These are phyloP conservation scores for Plectropomus leopardus DNA, from an alignment of 2,113 vertebrate genomes.

Conservation along the genomic window DNA sequence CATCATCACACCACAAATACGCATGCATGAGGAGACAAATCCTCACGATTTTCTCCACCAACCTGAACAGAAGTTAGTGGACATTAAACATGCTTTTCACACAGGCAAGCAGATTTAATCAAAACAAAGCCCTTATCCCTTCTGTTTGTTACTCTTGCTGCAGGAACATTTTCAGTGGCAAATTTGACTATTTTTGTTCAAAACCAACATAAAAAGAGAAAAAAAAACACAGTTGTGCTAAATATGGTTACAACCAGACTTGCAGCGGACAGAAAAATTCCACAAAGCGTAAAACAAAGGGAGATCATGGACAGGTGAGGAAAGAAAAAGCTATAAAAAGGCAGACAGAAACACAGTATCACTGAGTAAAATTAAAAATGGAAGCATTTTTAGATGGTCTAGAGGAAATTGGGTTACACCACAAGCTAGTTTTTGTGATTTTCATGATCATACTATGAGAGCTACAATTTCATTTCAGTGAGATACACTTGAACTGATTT, in stretches of 20 bases:
- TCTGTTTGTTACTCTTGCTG: constrained; percentile 43
- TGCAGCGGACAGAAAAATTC: not conserved
- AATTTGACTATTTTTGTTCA: not conserved
- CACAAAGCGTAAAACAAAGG: not conserved
- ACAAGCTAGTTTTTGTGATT: not conserved
- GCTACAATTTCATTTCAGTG: constrained; percentile 10
- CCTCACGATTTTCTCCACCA: not conserved
- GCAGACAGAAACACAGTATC: constrained; percentile 21
- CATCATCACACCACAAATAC: constrained; percentile 36
- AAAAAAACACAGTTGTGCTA: not conserved
- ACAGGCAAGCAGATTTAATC: constrained; percentile 35
- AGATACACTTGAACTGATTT: constrained; percentile 11
- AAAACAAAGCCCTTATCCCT: constrained; percentile 53
- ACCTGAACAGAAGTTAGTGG: not conserved
- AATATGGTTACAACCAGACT: constrained; percentile 14
- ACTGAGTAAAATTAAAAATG: constrained; percentile 37
- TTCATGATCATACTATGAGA: constrained; percentile 11
- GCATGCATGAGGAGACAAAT: constrained; percentile 27
- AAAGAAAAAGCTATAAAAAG: constrained; percentile 16
- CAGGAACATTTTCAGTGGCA: constrained; percentile 2
- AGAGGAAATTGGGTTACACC: constrained; percentile 26
- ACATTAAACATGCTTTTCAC: constrained; percentile 23
- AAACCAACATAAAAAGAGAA: not conserved
- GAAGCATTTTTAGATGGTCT: constrained; percentile 25
- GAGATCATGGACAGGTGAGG: constrained; percentile 9